Evolutionary conservation across 2,113 vertebrate genomes (phyloP).

Genomic region (Lipotes vexillifer): DNA sequence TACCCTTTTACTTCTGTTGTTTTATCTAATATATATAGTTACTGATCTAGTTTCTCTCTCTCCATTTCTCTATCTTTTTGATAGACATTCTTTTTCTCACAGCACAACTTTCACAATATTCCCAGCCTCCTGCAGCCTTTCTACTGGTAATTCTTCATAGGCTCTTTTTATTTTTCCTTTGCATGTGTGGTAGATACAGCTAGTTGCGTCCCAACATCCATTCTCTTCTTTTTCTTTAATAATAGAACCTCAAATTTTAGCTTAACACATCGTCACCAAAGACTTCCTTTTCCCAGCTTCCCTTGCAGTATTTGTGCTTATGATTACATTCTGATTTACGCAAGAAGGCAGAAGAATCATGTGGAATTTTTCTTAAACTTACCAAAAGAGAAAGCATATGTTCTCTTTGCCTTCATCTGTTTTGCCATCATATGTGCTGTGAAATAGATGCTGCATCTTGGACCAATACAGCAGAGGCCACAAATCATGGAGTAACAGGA

Average conservation of each 20-base stretch:
- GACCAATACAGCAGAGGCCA: fast-evolving
- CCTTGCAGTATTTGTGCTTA: background rate
- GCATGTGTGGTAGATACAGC: background rate
- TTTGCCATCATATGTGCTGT: background rate
- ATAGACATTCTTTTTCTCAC: background rate
- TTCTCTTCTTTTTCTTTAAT: background rate
- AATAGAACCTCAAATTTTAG: background rate
- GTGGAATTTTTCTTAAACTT: background rate
- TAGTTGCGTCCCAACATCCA: background rate
- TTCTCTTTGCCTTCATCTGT: background rate
- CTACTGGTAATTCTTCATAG: background rate
- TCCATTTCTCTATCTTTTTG: background rate
- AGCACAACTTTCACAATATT: background rate
- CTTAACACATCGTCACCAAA: background rate
- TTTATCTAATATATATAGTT: background rate
- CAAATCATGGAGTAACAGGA: background rate
- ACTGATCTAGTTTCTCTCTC: background rate
- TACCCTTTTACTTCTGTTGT: background rate
- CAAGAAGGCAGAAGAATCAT: background rate
- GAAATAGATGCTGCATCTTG: too few species aligned
- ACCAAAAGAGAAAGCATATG: background rate
- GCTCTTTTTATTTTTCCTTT: background rate
- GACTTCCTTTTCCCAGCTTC: background rate
- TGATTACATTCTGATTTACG: background rate
- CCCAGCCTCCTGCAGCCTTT: background rate